Percentiles rank a stretch among this genome's conserved stretches.
These are phyloP conservation scores for Planococcus citri DNA, from an alignment of 1,140 invertebrate species.

Conservation along the genomic window DNA sequence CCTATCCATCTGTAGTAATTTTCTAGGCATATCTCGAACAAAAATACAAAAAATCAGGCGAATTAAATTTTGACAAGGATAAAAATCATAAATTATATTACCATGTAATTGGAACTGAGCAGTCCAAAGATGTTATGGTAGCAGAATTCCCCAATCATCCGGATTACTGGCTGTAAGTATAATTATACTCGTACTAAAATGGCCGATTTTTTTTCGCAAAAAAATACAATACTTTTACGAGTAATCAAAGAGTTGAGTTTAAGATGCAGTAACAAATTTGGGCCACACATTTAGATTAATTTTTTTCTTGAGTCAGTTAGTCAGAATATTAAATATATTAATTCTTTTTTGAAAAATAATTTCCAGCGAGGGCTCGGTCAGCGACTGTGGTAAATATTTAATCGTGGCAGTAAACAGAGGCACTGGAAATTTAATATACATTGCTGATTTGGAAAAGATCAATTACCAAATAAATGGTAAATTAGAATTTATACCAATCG, in stretches of 20 bases:
- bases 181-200: too few relatives aligned
- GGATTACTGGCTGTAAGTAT: conserved; percentile 70
- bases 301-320: too few relatives aligned
- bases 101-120: conserved; percentile 73
- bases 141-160: conserved; percentile 87
- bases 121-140: conserved; percentile 76
- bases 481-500: conserved; percentile 56
- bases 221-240: too few relatives aligned
- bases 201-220: too few relatives aligned
- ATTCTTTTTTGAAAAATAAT: neutral
- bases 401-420: conserved; percentile 71
- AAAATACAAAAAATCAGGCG: conserved; percentile 70
- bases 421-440: conserved; percentile 77
- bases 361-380: conserved; percentile 62
- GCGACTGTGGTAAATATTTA: conserved; percentile 81
- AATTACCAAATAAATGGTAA: conserved; percentile 49
- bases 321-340: neutral
- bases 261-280: too few relatives aligned
- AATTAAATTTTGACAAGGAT: conserved; percentile 75
- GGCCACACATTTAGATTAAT: too few relatives aligned
- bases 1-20: conserved; percentile 22
- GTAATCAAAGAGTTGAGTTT: too few relatives aligned
- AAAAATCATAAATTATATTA: conserved; percentile 90
- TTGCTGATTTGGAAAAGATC: conserved; percentile 52
- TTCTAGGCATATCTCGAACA: conserved; percentile 59